These are phyloP conservation scores for Epinephelus coioides DNA, from an alignment of 2,797 vertebrate species.

Conservation along the genomic window DNA sequence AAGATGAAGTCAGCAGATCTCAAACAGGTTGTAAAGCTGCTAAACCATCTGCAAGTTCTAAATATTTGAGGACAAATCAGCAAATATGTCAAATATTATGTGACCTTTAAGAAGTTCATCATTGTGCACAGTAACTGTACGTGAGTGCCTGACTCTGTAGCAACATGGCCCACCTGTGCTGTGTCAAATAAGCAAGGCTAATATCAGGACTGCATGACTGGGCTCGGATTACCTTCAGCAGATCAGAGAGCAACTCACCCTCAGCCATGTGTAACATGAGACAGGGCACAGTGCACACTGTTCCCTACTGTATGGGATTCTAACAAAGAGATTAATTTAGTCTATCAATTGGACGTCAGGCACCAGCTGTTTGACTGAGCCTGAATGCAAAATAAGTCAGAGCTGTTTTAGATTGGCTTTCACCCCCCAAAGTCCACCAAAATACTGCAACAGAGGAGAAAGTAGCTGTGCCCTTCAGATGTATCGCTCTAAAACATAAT, in stretches of 20 bases:
- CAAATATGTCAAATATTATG: not conserved
- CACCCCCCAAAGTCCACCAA: not conserved
- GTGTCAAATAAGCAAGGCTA: slow-evolving; percentile 58
- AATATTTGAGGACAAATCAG: not conserved
- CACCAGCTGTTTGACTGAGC: not conserved
- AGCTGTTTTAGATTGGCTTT: not conserved
- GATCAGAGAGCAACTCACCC: slow-evolving; percentile 56
- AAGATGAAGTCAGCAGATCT: not conserved
- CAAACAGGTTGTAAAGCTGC: not conserved
- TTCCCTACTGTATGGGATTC: slow-evolving; percentile 24
- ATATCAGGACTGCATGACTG: slow-evolving; percentile 40
- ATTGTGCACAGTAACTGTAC: not conserved
- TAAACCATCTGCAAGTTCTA: not conserved
- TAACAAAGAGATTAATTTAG: slow-evolving; percentile 26
- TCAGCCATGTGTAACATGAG: slow-evolving; percentile 63
- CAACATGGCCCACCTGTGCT: slow-evolving; percentile 59
- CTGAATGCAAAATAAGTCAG: slow-evolving; percentile 12
- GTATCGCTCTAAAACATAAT: slow-evolving; percentile 21
- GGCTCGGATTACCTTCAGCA: slow-evolving; percentile 57
- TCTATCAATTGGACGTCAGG: not conserved
- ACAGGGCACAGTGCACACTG: slow-evolving; percentile 8
- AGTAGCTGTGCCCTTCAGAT: slow-evolving; percentile 32
- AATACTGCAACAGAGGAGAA: not conserved
- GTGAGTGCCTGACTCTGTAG: slow-evolving; percentile 2
- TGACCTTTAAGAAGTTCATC: slow-evolving; percentile 1